phyloP scores from a whole-genome alignment of 1,140 invertebrate species.

The Drosophila neocordata region DNA sequence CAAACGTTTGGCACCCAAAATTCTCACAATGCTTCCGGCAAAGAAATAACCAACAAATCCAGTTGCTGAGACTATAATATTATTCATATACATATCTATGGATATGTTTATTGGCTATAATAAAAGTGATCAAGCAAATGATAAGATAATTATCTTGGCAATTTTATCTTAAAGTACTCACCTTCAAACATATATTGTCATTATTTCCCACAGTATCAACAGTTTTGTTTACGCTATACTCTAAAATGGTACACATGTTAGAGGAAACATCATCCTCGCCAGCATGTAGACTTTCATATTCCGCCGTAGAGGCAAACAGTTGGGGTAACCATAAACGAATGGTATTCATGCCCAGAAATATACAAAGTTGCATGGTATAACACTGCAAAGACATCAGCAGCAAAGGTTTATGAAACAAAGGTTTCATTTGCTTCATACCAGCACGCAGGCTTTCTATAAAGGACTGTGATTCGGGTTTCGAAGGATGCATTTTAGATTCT shows the following conservation, averaged over 20 bases:
- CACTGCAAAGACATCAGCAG: constrained; percentile 63
- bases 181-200: constrained; percentile 48
- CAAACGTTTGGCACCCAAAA: constrained; percentile 84
- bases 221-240: constrained; percentile 73
- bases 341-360: constrained; percentile 77
- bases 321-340: constrained; percentile 80
- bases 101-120: constrained; percentile 67
- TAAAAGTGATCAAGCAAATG: background rate
- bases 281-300: constrained; percentile 49
- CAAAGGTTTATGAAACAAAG: constrained; percentile 74
- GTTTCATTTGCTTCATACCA: constrained; percentile 71
- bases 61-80: constrained; percentile 83
- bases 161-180: constrained; percentile 5
- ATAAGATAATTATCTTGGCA: background rate
- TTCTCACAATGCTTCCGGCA: constrained; percentile 83
- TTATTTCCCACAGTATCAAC: constrained; percentile 52
- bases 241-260: constrained; percentile 72
- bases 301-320: constrained; percentile 75
- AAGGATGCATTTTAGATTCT: background rate
- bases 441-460: constrained; percentile 50
- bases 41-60: constrained; percentile 83
- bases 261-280: constrained; percentile 33
- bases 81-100: constrained; percentile 84
- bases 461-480: background rate
- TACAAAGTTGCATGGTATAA: constrained; percentile 77